Evolutionary conservation across 2,113 vertebrate genomes (phyloP).

Genomic region (Azemiops feae): DNA sequence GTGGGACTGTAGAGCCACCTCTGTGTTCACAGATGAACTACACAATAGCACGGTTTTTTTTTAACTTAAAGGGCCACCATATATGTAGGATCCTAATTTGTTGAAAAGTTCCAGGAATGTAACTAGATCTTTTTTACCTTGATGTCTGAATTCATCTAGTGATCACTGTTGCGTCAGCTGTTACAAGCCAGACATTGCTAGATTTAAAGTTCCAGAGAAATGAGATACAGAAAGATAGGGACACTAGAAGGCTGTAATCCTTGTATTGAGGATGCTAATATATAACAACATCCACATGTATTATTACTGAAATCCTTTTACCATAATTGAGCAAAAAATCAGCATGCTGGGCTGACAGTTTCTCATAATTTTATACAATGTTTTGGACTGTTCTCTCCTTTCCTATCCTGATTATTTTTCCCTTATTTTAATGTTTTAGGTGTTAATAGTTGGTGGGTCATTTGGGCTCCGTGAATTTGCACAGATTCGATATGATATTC

Average conservation of each 20-base stretch:
- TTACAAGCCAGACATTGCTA: slow-evolving; percentile 1
- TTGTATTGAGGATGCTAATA: background rate
- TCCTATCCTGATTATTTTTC: background rate
- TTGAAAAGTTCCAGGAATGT: slow-evolving; percentile 23
- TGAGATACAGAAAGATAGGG: background rate
- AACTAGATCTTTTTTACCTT: slow-evolving; percentile 42
- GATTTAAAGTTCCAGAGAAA: background rate
- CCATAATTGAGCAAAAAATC: background rate
- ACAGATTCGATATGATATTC: slow-evolving; percentile 90
- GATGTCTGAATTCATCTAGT: background rate
- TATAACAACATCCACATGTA: background rate
- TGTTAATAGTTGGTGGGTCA: slow-evolving; percentile 89
- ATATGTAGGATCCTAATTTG: slow-evolving; percentile 14
- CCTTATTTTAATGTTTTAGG: slow-evolving; percentile 68
- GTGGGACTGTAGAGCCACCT: background rate
- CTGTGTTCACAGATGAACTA: background rate
- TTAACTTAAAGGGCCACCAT: background rate
- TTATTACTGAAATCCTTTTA: background rate
- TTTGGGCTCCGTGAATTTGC: slow-evolving; percentile 92
- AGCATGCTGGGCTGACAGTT: background rate
- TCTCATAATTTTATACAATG: background rate
- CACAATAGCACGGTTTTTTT: background rate
- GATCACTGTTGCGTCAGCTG: slow-evolving; percentile 25
- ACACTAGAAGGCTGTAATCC: background rate
- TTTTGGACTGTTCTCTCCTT: slow-evolving; percentile 27